Percentiles rank a stretch among this genome's conserved stretches.
Evolutionary conservation across 1,140 invertebrate species (phyloP).

Genomic region (Planococcus citri): DNA sequence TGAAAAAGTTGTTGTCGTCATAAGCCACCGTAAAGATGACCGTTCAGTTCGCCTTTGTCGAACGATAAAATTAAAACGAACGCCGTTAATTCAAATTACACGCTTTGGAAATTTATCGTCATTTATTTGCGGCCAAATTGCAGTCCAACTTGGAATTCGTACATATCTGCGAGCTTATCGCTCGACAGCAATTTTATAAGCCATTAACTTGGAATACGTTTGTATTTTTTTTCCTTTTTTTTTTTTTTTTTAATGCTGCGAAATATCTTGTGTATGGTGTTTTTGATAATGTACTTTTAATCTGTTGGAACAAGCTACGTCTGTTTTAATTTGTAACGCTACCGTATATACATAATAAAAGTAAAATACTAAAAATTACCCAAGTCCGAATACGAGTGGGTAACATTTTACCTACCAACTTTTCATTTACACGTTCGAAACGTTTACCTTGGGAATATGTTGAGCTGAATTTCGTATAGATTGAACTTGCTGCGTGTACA

Average conservation of each 20-base stretch:
- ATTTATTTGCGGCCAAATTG: background rate
- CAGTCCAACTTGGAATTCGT: background rate
- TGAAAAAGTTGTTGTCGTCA: no score
- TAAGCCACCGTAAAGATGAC: no score
- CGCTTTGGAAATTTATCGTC: conserved; percentile 1
- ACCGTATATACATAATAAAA: no score
- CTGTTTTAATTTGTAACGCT: background rate
- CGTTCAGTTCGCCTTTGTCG: background rate
- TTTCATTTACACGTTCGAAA: no score
- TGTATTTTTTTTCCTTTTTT: no score
- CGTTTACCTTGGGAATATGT: no score
- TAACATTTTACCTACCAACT: no score
- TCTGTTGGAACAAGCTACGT: background rate
- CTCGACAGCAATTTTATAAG: background rate
- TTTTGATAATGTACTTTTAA: conserved; percentile 2
- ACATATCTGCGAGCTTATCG: background rate
- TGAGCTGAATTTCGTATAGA: no score
- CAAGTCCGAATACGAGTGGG: no score
- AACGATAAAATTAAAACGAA: background rate
- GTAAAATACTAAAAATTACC: no score
- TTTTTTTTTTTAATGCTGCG: background rate
- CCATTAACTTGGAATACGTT: background rate
- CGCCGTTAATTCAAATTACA: background rate
- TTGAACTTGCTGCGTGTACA: no score
- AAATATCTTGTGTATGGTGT: background rate